Evolutionary conservation across 2,888 invertebrate genomes (phyloP), one percentile per base, ranked within the genome.

Genomic region (Drosophila vallismaia): DNA sequence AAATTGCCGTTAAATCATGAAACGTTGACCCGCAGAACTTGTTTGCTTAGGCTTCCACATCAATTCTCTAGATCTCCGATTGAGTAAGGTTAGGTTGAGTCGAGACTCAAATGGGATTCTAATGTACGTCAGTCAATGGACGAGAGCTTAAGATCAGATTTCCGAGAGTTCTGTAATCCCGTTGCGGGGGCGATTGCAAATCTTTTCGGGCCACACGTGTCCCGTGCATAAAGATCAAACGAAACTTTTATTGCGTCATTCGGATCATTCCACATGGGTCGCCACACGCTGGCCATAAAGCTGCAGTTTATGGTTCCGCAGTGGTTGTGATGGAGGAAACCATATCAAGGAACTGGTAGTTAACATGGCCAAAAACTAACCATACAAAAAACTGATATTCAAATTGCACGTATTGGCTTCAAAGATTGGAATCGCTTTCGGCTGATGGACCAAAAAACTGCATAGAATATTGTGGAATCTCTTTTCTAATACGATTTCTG

Each of bases 141-240:
- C 69, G 73, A 68, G 38, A 38, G 66, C 54, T 51, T 42, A 57
- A 58, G 74, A 71, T 85, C 82, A 60, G 60, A 76, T 85, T 82
- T 82, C 85, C 71, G 42, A 71, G 68, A 50, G 67, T 67, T 53
- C 38, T 67, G 33, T 44, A 62, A 70, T 59, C 76, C 49, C 46
- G 49, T 45, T 36, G 85, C 70, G 87, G 85, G 71, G 82, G 87
- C 82, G 75, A 67, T 77, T 82, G 81, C 86, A 85, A 87, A 79
- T 78, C 76, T 62, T 64, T 64, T 67, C 31, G 66, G 66, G 67
- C 9, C 53, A 66, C 45, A 69, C 70, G 66, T 64, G 38, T 38
- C 48, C 19, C 12, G 24, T 3, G 19, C 67, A 31, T 5, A 40
- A 14, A 66, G 54, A 66, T 49, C 68, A 66, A 66, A 67, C 33